phyloP scores from a whole-genome alignment of 1,140 invertebrate genomes.

The Drosophila ambigua region DNA sequence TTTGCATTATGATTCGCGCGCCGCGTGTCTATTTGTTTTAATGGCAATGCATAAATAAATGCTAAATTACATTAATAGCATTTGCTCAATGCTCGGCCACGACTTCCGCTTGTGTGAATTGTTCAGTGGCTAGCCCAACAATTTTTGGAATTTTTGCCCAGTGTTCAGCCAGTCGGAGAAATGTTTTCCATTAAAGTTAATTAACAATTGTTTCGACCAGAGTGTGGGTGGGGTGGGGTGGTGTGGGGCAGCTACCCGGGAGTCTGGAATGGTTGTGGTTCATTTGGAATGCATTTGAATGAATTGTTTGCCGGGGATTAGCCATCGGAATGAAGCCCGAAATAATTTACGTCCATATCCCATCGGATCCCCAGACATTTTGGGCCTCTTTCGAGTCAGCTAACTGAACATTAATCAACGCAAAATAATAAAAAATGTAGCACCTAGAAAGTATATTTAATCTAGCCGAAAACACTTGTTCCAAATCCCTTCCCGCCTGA shows the following conservation, averaged over 20 bases:
- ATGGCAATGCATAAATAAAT: slow-evolving; percentile 76
- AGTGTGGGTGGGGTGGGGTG: not conserved
- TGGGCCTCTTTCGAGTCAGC: slow-evolving; percentile 30
- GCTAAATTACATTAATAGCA: slow-evolving; percentile 77
- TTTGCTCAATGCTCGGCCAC: slow-evolving; percentile 62
- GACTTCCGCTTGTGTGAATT: slow-evolving; percentile 62
- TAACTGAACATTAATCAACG: slow-evolving; percentile 72
- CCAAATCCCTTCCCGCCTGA: slow-evolving; percentile 29
- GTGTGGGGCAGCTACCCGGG: not conserved
- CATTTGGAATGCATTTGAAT: slow-evolving; percentile 41
- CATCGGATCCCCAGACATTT: not conserved
- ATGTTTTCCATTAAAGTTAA: slow-evolving; percentile 63
- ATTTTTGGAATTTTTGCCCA: slow-evolving; percentile 36
- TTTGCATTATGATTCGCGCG: slow-evolving; percentile 53
- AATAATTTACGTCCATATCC: slow-evolving; percentile 22
- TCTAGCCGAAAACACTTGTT: slow-evolving; percentile 67
- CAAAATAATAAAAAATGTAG: slow-evolving; percentile 43
- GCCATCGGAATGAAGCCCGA: slow-evolving; percentile 22
- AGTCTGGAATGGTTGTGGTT: slow-evolving; percentile 35
- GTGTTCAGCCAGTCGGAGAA: slow-evolving; percentile 49
- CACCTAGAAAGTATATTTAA: slow-evolving; percentile 71
- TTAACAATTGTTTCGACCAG: slow-evolving; percentile 54
- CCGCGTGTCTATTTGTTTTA: slow-evolving; percentile 68
- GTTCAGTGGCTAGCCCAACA: slow-evolving; percentile 38
- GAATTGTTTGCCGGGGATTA: slow-evolving; percentile 45